Conservation (phyloP, 2,888 invertebrate species). For the Hypolimnas misippus region DNA sequence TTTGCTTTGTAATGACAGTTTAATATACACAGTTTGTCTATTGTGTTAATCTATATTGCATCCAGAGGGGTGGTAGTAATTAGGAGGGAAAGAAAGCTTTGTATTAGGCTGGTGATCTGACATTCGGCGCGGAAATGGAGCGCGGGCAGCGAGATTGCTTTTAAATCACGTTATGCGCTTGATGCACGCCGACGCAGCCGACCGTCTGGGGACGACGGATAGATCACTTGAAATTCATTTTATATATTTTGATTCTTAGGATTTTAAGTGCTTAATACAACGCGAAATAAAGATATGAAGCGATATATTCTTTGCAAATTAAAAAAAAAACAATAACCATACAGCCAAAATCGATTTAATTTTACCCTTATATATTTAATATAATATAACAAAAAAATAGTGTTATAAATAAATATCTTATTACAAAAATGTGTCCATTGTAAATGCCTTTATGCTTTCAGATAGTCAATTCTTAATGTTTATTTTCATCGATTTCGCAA, state of each 20-base stretch:
- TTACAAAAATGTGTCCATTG: too few species aligned
- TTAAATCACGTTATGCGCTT: constrained; percentile 74
- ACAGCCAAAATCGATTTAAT: too few species aligned
- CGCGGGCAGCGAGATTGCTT: constrained; percentile 73
- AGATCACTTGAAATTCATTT: constrained; percentile 5
- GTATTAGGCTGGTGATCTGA: constrained; percentile 49
- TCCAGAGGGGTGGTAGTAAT: constrained; percentile 15
- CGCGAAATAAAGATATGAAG: too few species aligned
- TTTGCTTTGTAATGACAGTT: too few species aligned
- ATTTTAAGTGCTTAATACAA: background rate
- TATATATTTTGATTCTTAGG: background rate
- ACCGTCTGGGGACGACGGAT: constrained; percentile 5
- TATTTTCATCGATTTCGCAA: too few species aligned
- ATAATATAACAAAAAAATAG: too few species aligned
- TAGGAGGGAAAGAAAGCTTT: constrained; percentile 6
- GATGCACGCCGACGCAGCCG: constrained; percentile 47
- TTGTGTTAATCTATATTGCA: constrained; percentile 7
- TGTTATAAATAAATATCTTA: too few species aligned
- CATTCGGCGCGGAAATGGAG: constrained; percentile 73
- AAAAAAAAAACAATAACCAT: too few species aligned
- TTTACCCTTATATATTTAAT: too few species aligned
- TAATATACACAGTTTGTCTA: constrained; percentile 3
- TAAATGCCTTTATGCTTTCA: too few species aligned
- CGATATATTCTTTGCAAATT: too few species aligned
- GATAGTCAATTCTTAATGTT: too few species aligned